phyloP scores from a whole-genome alignment of 1,140 invertebrate species.

The Cotesia vestalis region DNA sequence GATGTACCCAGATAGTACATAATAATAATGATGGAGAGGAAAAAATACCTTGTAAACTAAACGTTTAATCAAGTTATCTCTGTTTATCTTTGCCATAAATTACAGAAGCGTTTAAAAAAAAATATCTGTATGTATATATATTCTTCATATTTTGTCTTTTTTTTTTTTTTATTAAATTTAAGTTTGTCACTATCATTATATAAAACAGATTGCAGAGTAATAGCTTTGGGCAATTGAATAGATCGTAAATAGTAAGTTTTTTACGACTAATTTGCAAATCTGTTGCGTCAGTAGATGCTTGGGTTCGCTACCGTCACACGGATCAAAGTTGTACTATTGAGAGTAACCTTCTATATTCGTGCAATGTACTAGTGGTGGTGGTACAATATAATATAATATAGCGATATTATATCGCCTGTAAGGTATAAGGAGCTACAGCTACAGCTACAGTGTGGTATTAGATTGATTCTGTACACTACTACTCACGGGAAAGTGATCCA shows the following conservation, averaged over 20 bases:
- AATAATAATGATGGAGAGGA: background rate
- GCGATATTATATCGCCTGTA: no score
- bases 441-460: no score
- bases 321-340: conserved; percentile 10
- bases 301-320: conserved; percentile 25
- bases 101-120: background rate
- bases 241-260: conserved; percentile 20
- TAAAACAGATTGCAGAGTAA: conserved; percentile 5
- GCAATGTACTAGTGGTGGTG: no score
- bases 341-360: no score
- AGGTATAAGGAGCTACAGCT: no score
- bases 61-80: conserved; percentile 12
- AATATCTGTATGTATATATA: background rate
- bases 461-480: no score
- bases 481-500: conserved; percentile 26
- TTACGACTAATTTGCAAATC: conserved; percentile 37
- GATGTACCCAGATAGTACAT: no score
- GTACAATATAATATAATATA: background rate
- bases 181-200: background rate
- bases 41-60: conserved; percentile 4
- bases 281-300: conserved; percentile 29
- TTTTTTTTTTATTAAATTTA: no score
- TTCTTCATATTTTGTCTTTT: background rate
- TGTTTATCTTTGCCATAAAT: conserved; percentile 10
- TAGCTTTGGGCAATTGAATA: conserved; percentile 21